These are phyloP conservation scores for Heliconius congener DNA, from an alignment of 1,140 invertebrate species.

Conservation along the genomic window DNA sequence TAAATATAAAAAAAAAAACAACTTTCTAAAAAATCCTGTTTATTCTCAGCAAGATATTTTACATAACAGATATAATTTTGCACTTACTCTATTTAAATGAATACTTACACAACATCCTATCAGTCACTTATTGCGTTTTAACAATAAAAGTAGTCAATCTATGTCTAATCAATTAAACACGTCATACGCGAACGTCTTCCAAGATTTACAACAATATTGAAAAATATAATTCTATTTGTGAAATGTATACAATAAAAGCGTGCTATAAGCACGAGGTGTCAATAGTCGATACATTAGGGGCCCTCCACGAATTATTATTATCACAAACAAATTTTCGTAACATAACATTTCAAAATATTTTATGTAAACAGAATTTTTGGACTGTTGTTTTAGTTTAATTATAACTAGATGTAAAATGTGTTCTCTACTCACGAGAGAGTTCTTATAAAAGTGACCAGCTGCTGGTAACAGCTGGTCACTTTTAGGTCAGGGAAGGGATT, in stretches of 20 bases:
- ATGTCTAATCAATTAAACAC: slow-evolving; percentile 29
- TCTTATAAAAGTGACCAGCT: too few species aligned
- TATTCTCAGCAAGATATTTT: slow-evolving; percentile 56
- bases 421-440: too few species aligned
- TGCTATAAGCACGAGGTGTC: slow-evolving; percentile 26
- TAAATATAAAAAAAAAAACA: background rate
- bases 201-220: slow-evolving; percentile 34
- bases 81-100: slow-evolving; percentile 53
- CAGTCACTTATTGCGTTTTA: slow-evolving; percentile 53
- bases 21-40: slow-evolving; percentile 50
- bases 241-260: slow-evolving; percentile 32
- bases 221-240: slow-evolving; percentile 40
- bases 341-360: too few species aligned
- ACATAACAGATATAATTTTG: slow-evolving; percentile 62
- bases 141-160: slow-evolving; percentile 40
- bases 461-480: too few species aligned
- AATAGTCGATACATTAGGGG: slow-evolving; percentile 19
- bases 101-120: slow-evolving; percentile 56
- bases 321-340: too few species aligned
- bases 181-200: slow-evolving; percentile 35
- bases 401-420: too few species aligned
- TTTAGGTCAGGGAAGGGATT: too few species aligned
- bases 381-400: too few species aligned
- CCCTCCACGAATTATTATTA: too few species aligned
- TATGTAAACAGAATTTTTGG: too few species aligned